Base-by-base conservation (phyloP, 2,797 vertebrate genomes). In the Steatocranus sp. region DNA sequence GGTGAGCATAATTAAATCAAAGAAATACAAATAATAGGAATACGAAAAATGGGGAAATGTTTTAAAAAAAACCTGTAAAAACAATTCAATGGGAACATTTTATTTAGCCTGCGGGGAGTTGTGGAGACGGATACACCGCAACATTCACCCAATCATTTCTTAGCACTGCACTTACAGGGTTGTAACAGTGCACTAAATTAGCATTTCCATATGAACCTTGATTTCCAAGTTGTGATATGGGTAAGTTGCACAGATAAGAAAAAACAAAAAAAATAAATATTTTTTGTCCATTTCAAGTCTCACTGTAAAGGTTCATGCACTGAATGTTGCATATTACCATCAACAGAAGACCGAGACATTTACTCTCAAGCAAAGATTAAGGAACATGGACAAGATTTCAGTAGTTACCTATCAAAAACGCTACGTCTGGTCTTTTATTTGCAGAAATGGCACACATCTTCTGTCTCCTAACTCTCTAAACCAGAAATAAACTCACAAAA, bases 401-500 rank as follows among this genome's bases (percentile, higher is more conserved):
- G 2, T 66, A 66, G 34, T 23, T 38, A 5, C 34, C 11, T 17
- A 15, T 41, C 38, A 46, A 18, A 46, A 76, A 41, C 11, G n/a
- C 3, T 20, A 70, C 23, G 6, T 38, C 9, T 70, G 46, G 46
- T 80, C 48, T 80, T 76, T 75, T 5, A 25, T 78, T 63, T 74
- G 23, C 15, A 63, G 49, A 14, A 49, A 36, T 9, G 15, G 73
- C 17, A 49, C 32, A 30, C 34, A 20, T 36, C 18, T 66, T 23
- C 46, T 17, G 23, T 77, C 56, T 75, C 82, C 75, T 46, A 80
- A 32, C 43, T 77, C 15, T 75, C 3, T 34, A 38, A 88, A 84
- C 78, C 84, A 84, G 75, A 20, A 82, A 46, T 84, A 2, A 54
- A 76, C 30, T 77, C 34, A 78, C 77, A 51, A 86, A 63, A 86